These are phyloP conservation scores for human (Homo sapiens) DNA, from an alignment of 2,113 vertebrate species.

Conservation along the genomic window GRCh38 chr21:29964501-29965000, in stretches of 20 bases:
- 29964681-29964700: neutral
- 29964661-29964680: neutral
- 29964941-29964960: constrained; percentile 41
- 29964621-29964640: neutral
- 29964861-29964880: constrained; percentile 72
- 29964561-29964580: neutral
- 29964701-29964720: neutral
- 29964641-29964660: neutral
- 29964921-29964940: constrained; percentile 61
- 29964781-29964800: constrained; percentile 72
- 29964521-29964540: neutral
- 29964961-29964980: constrained; percentile 49
- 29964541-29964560: neutral
- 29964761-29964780: neutral
- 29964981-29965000: neutral
- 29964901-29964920: constrained; percentile 68
- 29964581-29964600: neutral
- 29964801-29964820: constrained; percentile 77
- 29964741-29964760: neutral
- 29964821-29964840: constrained; percentile 78
- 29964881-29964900: constrained; percentile 72
- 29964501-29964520: neutral
- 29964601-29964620: neutral
- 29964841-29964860: constrained; percentile 78
- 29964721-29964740: neutral